Evolutionary conservation across 2,797 vertebrate species (phyloP).

Genomic region (Poecilia wingei): DNA sequence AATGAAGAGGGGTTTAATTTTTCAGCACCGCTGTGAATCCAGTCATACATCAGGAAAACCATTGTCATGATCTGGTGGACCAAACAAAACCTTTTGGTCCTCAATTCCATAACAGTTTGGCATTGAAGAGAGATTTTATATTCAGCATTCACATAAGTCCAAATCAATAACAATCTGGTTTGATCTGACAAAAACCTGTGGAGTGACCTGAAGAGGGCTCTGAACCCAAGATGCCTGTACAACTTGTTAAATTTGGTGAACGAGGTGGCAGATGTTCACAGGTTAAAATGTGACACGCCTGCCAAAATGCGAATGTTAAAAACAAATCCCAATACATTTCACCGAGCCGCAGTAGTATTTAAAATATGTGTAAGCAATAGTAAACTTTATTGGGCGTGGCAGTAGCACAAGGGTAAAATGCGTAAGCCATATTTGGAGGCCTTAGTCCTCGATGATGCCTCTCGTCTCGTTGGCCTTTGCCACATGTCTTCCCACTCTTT

Average conservation of each 20-base stretch:
- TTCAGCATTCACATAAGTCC: not conserved
- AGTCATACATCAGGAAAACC: not conserved
- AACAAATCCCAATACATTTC: not conserved
- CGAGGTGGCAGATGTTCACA: not conserved
- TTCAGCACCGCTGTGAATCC: not conserved
- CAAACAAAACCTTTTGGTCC: not conserved
- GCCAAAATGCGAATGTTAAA: not conserved
- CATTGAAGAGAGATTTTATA: not conserved
- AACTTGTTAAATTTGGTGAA: not conserved
- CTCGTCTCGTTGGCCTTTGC: too few relatives aligned
- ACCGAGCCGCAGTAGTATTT: not conserved
- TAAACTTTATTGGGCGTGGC: not conserved
- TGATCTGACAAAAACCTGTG: not conserved
- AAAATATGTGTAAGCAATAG: not conserved
- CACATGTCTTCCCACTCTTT: too few relatives aligned
- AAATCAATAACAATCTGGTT: not conserved
- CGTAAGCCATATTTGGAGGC: too few relatives aligned
- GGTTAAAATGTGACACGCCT: not conserved
- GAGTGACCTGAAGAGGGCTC: not conserved
- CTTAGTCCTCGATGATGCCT: too few relatives aligned
- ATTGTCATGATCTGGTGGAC: not conserved
- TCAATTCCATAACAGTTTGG: not conserved
- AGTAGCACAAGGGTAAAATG: too few relatives aligned
- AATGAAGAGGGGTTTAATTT: not conserved
- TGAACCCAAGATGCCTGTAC: not conserved